Evolutionary conservation across 2,797 vertebrate species (phyloP), one percentile per base, ranked within the genome.

Genomic region (Geotria australis): DNA sequence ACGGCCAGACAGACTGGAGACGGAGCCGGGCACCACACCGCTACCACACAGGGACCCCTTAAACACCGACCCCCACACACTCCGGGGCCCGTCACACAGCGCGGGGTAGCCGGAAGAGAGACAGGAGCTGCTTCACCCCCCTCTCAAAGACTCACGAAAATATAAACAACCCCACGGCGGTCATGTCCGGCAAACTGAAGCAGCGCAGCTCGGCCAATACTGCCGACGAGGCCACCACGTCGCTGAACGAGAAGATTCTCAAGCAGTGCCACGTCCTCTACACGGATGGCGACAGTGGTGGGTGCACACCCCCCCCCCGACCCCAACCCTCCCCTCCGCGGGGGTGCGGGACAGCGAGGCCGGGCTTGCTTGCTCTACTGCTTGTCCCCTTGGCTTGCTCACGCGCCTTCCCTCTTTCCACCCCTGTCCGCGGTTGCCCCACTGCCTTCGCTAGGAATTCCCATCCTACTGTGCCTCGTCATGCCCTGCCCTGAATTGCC

Each of bases 241-340:
- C 76, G 10, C 73, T 76, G 58, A 77, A 78, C 47, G 79, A 81
- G 65, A 73, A 75, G 46, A 78, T 81, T 59, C 59, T 81, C 60
- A 67, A 75, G 61, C 77, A 81, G 57, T 79, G 77, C 67, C 78
- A 81, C 58, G 69, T 73, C 48, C 68, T 79, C 38, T 81, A 81
- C 71, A 68, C 64, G 24, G 74, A 78, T 1, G 53, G 68, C 1
- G 67, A 73, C 55, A 77, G 72, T 47, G 70, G 70, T 73, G 59
- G 61, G 63, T 38, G 10, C 2, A 15, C 8, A 6, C 10, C n/a
- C 24, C 24, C 24, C 15, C 24, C 24, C 24, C 5, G 38, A 24
- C 24, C 15, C 24, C 38, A 24, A 24, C 38, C 24, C 24, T 38
- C 4, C 24, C 38, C 24, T 38, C 4, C 24, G 24, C 38, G 24